Conservation (phyloP, 2,888 invertebrate species). For the Volucella inflata region DNA sequence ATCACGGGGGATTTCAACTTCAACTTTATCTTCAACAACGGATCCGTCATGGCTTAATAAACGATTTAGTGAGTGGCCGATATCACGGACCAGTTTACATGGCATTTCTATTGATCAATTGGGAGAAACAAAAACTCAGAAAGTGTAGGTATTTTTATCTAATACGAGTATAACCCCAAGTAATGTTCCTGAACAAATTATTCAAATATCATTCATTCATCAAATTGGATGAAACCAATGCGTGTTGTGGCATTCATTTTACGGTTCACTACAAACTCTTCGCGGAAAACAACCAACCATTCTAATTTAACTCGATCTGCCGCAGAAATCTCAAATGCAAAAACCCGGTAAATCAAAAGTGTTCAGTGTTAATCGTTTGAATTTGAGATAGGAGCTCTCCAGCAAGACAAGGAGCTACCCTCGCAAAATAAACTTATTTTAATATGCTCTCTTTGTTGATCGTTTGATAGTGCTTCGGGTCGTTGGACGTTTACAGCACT, state of each 20-base stretch:
- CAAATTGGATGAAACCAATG: too few species aligned
- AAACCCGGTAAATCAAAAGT: neutral
- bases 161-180: too few species aligned
- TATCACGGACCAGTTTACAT: too few species aligned
- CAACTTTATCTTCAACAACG: too few species aligned
- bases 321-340: neutral
- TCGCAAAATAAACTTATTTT: neutral
- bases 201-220: too few species aligned
- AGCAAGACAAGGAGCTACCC: neutral
- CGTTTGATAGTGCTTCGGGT: constrained; percentile 20
- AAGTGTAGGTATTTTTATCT: too few species aligned
- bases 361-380: constrained; percentile 7
- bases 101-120: too few species aligned
- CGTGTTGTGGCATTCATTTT: too few species aligned
- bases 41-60: constrained; percentile 2
- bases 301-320: neutral
- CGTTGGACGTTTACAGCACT: constrained; percentile 41
- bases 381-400: neutral
- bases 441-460: constrained; percentile 21
- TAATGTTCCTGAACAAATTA: too few species aligned
- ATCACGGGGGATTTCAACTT: constrained; percentile 29
- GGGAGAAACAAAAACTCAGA: too few species aligned
- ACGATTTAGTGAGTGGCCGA: neutral
- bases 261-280: too few species aligned
- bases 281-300: too few species aligned